phyloP scores from a whole-genome alignment of 2,113 vertebrate species.

The Callithrix jacchus region DNA sequence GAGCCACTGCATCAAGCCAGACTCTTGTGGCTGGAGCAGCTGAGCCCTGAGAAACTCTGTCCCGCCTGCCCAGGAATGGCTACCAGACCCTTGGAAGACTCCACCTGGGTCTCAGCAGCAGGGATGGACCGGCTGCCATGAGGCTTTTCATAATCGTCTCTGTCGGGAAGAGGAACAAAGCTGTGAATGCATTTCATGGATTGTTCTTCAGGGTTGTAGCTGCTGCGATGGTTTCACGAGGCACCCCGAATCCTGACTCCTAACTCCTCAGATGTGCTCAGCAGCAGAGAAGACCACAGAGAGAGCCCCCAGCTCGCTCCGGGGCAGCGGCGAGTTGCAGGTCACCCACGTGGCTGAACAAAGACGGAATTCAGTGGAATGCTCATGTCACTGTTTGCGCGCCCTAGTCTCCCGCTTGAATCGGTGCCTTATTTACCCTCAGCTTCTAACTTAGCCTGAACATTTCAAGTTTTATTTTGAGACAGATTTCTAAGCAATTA shows the following conservation, averaged over 20 bases:
- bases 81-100: not conserved
- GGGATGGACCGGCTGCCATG: not conserved
- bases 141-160: accelerated
- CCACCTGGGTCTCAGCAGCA: not conserved
- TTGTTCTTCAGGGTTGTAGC: not conserved
- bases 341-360: not conserved
- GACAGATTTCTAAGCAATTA: slow-evolving; percentile 4
- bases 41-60: not conserved
- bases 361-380: not conserved
- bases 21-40: not conserved
- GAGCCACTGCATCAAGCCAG: no score
- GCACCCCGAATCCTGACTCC: not conserved
- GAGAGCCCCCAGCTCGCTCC: accelerated
- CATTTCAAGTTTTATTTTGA: slow-evolving; percentile 43
- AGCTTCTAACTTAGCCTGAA: not conserved
- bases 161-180: accelerated
- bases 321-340: accelerated
- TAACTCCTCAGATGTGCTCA: no score
- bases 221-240: not conserved
- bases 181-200: not conserved
- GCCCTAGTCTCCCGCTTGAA: not conserved
- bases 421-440: not conserved
- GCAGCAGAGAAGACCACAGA: accelerated
- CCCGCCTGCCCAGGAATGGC: no score
- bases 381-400: accelerated